Percentiles rank a stretch among this genome's conserved stretches.
These are phyloP conservation scores for Eublepharis macularius DNA, from an alignment of 2,113 vertebrate species.

Conservation along the genomic window DNA sequence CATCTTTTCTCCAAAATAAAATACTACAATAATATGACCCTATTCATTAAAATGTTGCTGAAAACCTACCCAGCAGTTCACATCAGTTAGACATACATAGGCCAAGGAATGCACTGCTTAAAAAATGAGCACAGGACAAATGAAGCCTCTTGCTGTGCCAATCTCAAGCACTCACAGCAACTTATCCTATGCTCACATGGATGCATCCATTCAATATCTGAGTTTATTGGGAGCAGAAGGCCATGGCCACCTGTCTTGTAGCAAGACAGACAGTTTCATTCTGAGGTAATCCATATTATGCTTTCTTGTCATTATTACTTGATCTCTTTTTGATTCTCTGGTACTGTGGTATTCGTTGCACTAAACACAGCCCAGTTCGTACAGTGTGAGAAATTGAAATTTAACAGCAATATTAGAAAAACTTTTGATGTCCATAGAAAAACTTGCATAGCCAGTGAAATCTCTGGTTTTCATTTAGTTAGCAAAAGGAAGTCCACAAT, in stretches of 20 bases:
- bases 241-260: background rate
- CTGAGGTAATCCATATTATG: background rate
- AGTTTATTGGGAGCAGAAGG: background rate
- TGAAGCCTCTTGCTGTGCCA: no score
- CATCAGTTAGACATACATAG: no score
- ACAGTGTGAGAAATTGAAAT: background rate
- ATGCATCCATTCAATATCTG: background rate
- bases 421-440: background rate
- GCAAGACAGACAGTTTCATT: background rate
- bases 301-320: background rate
- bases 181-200: background rate
- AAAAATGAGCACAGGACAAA: background rate
- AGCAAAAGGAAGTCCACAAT: background rate
- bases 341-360: background rate
- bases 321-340: background rate
- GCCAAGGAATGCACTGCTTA: background rate
- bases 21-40: slow-evolving; percentile 5
- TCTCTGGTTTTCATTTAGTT: background rate
- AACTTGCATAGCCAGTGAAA: background rate
- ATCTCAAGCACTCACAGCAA: background rate
- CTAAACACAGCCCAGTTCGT: background rate
- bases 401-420: background rate
- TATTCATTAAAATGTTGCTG: background rate
- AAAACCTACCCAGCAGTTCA: no score
- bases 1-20: background rate